Conservation (phyloP, 2,113 vertebrate species). For the Psilopsiagon aurifrons region DNA sequence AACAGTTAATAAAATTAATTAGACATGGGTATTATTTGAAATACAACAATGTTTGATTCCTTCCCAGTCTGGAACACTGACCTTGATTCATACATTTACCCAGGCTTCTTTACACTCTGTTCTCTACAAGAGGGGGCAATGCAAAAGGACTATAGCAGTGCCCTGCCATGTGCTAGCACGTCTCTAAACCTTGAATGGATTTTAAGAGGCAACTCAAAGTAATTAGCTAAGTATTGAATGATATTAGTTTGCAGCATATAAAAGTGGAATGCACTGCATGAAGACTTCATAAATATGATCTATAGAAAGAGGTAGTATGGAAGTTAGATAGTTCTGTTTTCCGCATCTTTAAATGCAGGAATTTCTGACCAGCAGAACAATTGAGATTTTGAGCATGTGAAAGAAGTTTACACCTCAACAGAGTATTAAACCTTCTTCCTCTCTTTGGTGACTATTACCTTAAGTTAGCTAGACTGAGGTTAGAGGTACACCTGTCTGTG, state of each 20-base stretch:
- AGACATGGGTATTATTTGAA: background rate
- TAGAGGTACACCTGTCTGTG: background rate
- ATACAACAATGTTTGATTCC: background rate
- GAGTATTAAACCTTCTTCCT: background rate
- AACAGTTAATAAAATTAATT: background rate
- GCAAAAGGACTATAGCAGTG: background rate
- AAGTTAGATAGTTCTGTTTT: background rate
- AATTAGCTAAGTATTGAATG: background rate
- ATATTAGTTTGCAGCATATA: background rate
- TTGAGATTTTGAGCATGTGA: background rate
- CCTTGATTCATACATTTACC: background rate
- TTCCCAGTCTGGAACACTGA: background rate
- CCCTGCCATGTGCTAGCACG: accelerated
- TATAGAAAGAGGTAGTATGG: background rate
- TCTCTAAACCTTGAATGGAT: background rate
- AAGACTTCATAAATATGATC: background rate
- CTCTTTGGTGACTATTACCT: background rate
- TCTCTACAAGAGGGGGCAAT: background rate
- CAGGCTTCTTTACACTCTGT: background rate
- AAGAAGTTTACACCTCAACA: background rate
- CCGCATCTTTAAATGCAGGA: background rate
- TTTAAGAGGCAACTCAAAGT: background rate
- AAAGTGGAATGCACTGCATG: background rate
- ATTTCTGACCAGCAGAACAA: background rate
- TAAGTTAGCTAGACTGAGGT: background rate